A percentile compares a stretch with the other conserved stretches of the same genome.
These are phyloP conservation scores for Oscheius myriophilus DNA, from an alignment of 2,888 invertebrate species.

Conservation along the genomic window DNA sequence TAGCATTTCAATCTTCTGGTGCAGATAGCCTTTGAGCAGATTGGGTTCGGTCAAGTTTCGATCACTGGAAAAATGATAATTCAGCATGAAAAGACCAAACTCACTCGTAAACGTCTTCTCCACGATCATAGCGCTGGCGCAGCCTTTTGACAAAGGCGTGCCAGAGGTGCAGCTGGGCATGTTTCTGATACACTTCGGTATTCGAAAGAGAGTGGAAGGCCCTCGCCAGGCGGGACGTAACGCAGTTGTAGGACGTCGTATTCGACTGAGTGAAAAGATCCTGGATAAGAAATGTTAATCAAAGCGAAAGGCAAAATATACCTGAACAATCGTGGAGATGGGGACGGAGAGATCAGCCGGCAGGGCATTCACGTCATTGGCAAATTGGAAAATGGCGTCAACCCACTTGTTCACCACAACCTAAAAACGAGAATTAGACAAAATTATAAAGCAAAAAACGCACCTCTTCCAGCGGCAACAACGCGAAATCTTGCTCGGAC, in stretches of 20 bases:
- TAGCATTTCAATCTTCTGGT: slow-evolving; percentile 88
- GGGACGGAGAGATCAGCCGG: not conserved
- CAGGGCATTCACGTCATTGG: not conserved
- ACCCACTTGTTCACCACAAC: slow-evolving; percentile 1
- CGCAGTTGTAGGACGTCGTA: no score
- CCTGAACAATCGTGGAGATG: not conserved
- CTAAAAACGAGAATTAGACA: not conserved
- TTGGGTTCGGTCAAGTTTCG: slow-evolving; percentile 40
- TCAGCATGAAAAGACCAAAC: no score
- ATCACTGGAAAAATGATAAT: slow-evolving; percentile 22
- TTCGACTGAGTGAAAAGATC: not conserved
- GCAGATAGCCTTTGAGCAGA: slow-evolving; percentile 79
- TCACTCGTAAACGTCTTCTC: slow-evolving; percentile 81
- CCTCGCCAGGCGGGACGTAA: not conserved
- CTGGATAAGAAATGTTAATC: not conserved
- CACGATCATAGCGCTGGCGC: slow-evolving; percentile 87
- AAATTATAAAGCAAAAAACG: not conserved
- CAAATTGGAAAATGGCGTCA: not conserved
- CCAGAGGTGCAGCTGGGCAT: slow-evolving; percentile 76
- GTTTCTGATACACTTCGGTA: slow-evolving; percentile 12
- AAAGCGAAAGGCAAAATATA: not conserved
- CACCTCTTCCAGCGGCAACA: not conserved
- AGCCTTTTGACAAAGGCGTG: slow-evolving; percentile 90
- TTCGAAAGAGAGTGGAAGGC: slow-evolving; percentile 20
- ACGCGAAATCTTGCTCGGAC: not conserved